Evolutionary conservation across 1,140 invertebrate species (phyloP).

Genomic region (Helicorthomorpha holstii): DNA sequence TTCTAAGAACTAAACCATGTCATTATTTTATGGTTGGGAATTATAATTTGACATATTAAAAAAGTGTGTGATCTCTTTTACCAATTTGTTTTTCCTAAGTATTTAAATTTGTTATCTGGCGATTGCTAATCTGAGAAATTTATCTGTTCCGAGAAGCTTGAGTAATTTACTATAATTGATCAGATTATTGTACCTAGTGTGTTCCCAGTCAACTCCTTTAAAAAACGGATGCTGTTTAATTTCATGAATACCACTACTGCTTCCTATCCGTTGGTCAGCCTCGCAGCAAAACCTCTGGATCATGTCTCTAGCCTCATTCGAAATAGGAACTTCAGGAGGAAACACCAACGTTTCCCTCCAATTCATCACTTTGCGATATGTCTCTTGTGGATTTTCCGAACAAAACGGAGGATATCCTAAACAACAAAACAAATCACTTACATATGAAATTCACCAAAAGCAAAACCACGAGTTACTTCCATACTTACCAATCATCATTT

Average conservation of each 20-base stretch:
- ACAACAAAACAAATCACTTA: constrained; percentile 11
- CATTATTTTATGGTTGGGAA: no score
- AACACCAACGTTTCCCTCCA: constrained; percentile 96
- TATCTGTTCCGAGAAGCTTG: no score
- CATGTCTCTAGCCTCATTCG: constrained; percentile 46
- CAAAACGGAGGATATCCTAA: constrained; percentile 95
- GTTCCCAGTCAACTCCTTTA: constrained; percentile 53
- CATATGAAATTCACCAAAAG: background rate
- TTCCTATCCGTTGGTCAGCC: constrained; percentile 56
- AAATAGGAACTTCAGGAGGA: constrained; percentile 97
- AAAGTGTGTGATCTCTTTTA: no score
- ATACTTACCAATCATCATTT: constrained; percentile 88
- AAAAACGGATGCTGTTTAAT: constrained; percentile 39
- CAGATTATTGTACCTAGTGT: constrained; percentile 61
- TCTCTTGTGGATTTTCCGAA: constrained; percentile 98
- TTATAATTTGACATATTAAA: no score
- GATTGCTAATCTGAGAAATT: no score
- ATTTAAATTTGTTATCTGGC: no score
- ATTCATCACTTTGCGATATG: constrained; percentile 98
- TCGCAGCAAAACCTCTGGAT: constrained; percentile 72
- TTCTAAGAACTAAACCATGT: no score
- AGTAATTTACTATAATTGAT: no score
- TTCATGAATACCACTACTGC: constrained; percentile 28
- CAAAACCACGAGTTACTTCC: background rate
- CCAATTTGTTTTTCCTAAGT: no score